Base-by-base conservation (phyloP, 2,888 invertebrate species). In the Ptychoptera albimana region DNA sequence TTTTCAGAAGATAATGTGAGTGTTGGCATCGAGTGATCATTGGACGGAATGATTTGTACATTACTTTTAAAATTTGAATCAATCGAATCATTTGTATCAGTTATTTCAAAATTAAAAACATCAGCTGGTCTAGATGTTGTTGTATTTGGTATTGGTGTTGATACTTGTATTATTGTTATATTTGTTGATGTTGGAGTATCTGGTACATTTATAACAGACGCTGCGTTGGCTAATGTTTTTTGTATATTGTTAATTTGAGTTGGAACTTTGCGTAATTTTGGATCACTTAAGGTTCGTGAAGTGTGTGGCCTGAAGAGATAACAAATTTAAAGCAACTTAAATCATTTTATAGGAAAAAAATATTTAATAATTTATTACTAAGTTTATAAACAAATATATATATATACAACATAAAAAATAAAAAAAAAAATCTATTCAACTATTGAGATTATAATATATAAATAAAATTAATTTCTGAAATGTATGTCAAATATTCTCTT, bases 111-210 rank as follows among this genome's bases (percentile, higher is more conserved):
- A 46, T 58, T 60, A 48, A 63, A 62, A 35, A 63, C 54, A 41
- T 64, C 63, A 7, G 57, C 57, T 44, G 52, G 46, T 32, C 50
- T 57, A 14, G 56, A 57, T 7, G 4, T 9, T 32, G 32, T 32
- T 7, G 32, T 3, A 7, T 9, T n/a, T n/a, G 9, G 3, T 32
- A 9, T n/a, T 32, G 32, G 9, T 8, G 32, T 11, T 32, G 73
- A 73, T 1, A 75, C 74, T 64, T 75, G 67, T n/a, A 75, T 75
- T 0, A 75, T 75, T 16, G 75, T 75, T 31, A 75, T 63, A 49
- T 75, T 75, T 1, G 71, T 63, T 37, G 48, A 41, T n/a, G 37
- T 23, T 23, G 23, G 23, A 3, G 23, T 23, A 23, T 23, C 23
- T 23, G 23, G 7, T 7, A 23, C 23, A 23, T 23, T 23, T 5